Conservation (phyloP, 2,888 invertebrate genomes). For the Oscheius sp. region DNA sequence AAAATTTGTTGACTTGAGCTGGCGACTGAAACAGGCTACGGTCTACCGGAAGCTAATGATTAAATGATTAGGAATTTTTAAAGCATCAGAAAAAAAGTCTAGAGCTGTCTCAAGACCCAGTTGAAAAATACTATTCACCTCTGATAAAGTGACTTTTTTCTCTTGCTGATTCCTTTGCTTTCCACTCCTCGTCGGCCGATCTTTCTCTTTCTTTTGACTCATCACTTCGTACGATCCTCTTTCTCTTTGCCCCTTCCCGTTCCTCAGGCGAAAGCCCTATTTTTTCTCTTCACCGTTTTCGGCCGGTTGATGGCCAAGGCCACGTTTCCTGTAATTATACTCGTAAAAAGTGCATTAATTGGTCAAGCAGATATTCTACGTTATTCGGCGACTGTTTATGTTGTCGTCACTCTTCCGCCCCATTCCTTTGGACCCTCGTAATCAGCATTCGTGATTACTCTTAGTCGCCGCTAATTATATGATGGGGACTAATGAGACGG, state of each 20-base stretch:
- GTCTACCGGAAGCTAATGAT: no score
- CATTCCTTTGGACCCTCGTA: conserved; percentile 2
- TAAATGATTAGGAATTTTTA: no score
- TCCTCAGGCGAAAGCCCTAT: background rate
- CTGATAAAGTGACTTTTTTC: no score
- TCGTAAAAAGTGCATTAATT: conserved; percentile 28
- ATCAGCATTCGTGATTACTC: conserved; percentile 30
- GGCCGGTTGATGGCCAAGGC: conserved; percentile 27
- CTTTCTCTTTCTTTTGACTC: no score
- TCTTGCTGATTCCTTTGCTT: no score
- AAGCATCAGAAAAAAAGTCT: no score
- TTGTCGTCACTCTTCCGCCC: background rate
- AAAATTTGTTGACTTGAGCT: no score
- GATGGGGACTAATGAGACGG: conserved; percentile 29
- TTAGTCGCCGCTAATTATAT: conserved; percentile 32
- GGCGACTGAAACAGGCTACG: no score
- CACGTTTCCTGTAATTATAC: conserved; percentile 29
- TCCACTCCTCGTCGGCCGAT: no score
- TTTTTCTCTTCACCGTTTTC: background rate
- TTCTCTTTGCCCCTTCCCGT: background rate
- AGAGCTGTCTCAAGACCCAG: no score
- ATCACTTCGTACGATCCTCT: no score
- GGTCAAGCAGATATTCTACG: background rate
- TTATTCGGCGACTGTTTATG: background rate
- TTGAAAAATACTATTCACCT: no score